Evolutionary conservation across 2,113 vertebrate species (phyloP), one percentile per base, ranked within the genome.

Genomic region (Saimiri boliviensis): DNA sequence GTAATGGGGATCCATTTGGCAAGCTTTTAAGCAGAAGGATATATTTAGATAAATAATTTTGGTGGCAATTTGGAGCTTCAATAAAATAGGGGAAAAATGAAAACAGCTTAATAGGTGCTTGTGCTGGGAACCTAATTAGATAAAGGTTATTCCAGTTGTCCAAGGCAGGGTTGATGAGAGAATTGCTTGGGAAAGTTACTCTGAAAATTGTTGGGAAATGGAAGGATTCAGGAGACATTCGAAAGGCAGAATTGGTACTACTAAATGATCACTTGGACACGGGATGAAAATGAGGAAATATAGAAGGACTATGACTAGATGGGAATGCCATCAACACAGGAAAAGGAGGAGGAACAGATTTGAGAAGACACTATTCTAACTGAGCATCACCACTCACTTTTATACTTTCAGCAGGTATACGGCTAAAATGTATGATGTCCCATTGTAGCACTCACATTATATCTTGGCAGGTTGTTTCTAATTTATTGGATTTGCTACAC

Each of bases 161-260:
- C 0, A 21, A 74, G 45, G 21, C 66, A 7, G 2, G 86, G 9
- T 37, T 63, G 71, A 60, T 60, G 19, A 94, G 45, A 42, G 45
- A 73, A 6, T 86, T 32, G 73, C 35, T 20, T n/a, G 52, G 66
- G 60, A 87, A 87, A 87, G 52, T 73, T 74, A 73, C 11, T 16
- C 52, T 81, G 74, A 81, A 91, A 74, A 92, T 79, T 16, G 45
- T 54, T 82, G 47, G 32, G 16, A 93, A 47, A 66, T 11, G 27
- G 70, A 93, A 56, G 19, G 37, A 66, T 37, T 93, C 30, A 74
- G 86, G n/a, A 86, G 60, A 93, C 20, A 49, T n/a, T 93, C 91
- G 32, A 40, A 81, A 82, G 32, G 17, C 40, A 74, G n/a, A 56
- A 42, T n/a, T 87, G 27, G 25, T 40, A 47, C 66, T 82, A 58